Evolutionary conservation across 30 jellyfish, hydroid and myxozoan species (phyloP), one percentile per base, ranked within the genome.

Genomic region (Cassiopea andromeda): DNA sequence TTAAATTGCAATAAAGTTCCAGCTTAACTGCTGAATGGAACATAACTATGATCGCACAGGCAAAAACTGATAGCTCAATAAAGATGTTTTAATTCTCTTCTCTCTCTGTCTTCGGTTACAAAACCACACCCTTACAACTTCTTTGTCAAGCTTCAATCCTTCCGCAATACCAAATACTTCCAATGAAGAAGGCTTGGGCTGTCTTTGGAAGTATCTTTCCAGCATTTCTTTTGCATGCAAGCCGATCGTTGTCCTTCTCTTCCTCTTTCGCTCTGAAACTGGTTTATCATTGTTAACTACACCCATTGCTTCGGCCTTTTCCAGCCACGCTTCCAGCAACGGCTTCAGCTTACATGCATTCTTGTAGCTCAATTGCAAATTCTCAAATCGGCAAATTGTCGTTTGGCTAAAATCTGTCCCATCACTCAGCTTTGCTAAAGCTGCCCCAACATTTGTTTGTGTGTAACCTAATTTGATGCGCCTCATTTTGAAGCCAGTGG

Each of bases 361-460:
- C 77, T 91, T 91, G 60, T 91, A 91, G 49, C 97, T 91, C 48
- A 91, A 87, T 81, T 91, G 97, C 75, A 91, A 70, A 46, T 91
- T 91, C 76, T 91, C 97, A 72, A 91, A 91, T 16, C 97, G 57
- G 71, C 97, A 91, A 48, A 91, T 91, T 49, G 97, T 91, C 69
- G 97, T 91, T 66, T 91, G 97, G 71, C 97, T 91, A 74, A 91
- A 91, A 66, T 91, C 97, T 17, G 97, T 84, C 2, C 97, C 97
- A 44, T 91, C 97, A 81, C 91, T 91, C n/a, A 91, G 88, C 71
- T 75, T 72, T 13, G 97, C 97, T 60, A 91, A 46, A 13, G 97
- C 97, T 1, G 97, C 92, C 2, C 97, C 97, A 2, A 91, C 97
- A 48, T 91, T 91, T 44, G 97, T 91, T 66, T 91, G 97, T 49